These are phyloP conservation scores for Drosophila lini DNA, from an alignment of 1,140 invertebrate genomes.

Conservation along the genomic window DNA sequence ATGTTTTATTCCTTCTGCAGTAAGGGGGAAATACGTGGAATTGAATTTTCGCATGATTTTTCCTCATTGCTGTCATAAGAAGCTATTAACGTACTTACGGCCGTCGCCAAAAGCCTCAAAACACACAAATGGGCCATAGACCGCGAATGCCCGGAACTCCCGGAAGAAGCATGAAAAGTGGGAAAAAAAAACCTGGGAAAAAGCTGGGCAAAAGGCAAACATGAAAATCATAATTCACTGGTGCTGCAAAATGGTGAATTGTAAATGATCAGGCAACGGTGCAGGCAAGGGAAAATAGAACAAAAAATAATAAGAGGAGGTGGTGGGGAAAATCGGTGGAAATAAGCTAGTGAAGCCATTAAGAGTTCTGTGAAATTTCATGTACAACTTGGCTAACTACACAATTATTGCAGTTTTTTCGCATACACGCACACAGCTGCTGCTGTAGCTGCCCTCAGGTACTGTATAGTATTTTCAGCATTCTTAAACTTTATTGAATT, in stretches of 20 bases:
- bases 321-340: slow-evolving; percentile 9
- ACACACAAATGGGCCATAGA: slow-evolving; percentile 31
- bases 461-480: slow-evolving; percentile 35
- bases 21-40: slow-evolving; percentile 18
- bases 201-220: slow-evolving; percentile 45
- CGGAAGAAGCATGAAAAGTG: slow-evolving; percentile 21
- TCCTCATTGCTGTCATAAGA: slow-evolving; percentile 62
- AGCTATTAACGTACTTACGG: slow-evolving; percentile 73
- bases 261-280: slow-evolving; percentile 67
- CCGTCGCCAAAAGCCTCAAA: slow-evolving; percentile 33
- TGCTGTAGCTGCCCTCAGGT: slow-evolving; percentile 21
- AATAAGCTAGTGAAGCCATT: slow-evolving; percentile 50
- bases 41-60: slow-evolving; percentile 59
- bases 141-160: slow-evolving; percentile 24
- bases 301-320: not conserved
- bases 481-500: slow-evolving; percentile 71
- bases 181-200: not conserved
- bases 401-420: slow-evolving; percentile 37
- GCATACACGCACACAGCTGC: slow-evolving; percentile 30
- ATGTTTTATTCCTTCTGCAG: not conserved
- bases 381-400: slow-evolving; percentile 36
- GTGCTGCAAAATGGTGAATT: slow-evolving; percentile 69
- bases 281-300: slow-evolving; percentile 10
- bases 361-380: slow-evolving; percentile 51
- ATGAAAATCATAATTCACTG: slow-evolving; percentile 72